Percentiles rank a stretch among this genome's conserved stretches.
Conservation (phyloP, 2,113 vertebrate genomes). For the Aegypius monachus region DNA sequence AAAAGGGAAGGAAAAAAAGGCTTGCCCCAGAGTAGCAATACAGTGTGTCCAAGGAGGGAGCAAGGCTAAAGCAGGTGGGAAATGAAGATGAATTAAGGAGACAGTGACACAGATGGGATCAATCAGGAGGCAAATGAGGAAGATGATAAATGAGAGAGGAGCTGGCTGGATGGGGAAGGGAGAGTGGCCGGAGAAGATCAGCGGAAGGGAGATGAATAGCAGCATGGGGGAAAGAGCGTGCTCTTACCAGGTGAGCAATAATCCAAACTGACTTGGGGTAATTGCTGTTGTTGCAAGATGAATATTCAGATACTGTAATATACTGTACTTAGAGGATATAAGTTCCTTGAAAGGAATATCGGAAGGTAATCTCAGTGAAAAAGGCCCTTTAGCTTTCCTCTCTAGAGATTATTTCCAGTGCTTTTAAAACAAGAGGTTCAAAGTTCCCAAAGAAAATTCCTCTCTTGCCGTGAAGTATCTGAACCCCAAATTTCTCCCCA, state of each 20-base stretch:
- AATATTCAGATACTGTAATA: background rate
- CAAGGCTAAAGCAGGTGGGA: background rate
- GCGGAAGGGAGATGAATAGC: background rate
- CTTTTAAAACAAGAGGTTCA: background rate
- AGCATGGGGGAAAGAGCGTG: background rate
- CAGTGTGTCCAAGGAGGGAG: rapidly evolving
- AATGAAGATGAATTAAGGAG: background rate
- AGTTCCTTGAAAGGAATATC: background rate
- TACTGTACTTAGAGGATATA: background rate
- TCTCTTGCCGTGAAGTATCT: background rate
- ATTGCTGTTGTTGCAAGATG: background rate
- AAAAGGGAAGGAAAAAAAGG: too few relatives aligned
- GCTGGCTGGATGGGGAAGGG: too few relatives aligned
- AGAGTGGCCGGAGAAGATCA: background rate
- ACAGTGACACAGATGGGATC: background rate
- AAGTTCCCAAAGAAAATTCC: background rate
- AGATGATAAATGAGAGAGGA: background rate
- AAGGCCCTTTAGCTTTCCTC: background rate
- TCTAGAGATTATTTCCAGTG: background rate
- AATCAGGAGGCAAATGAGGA: background rate
- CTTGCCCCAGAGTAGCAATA: background rate
- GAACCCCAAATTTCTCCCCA: background rate
- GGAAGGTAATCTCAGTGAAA: background rate
- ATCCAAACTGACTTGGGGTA: background rate
- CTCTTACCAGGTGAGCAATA: background rate